A percentile compares a stretch with the other conserved stretches of the same genome.
phyloP scores from a whole-genome alignment of 2,888 invertebrate species.

The Phyto melanocephala region DNA sequence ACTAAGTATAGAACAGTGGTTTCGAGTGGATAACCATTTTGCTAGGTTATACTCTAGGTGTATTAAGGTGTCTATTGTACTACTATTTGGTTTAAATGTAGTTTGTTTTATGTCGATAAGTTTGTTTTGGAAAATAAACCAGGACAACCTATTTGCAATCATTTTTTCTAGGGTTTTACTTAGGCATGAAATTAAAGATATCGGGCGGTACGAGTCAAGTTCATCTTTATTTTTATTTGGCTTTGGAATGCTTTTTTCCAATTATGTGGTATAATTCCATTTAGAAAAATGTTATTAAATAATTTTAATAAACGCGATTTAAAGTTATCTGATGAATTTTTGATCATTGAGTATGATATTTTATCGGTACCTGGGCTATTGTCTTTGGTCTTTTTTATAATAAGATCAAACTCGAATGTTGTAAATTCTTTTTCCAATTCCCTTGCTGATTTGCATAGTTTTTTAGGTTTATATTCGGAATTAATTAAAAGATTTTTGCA shows the following conservation, averaged over 20 bases:
- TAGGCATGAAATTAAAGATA: neutral
- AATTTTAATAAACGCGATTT: neutral
- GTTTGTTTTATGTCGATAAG: neutral
- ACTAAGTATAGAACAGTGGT: neutral
- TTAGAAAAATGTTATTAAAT: neutral
- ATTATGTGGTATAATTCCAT: neutral
- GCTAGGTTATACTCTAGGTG: neutral
- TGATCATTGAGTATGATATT: neutral
- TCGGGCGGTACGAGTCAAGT: neutral
- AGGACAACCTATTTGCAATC: neutral
- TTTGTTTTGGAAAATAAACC: slow-evolving; percentile 4
- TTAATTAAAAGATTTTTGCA: neutral
- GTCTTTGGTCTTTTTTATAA: neutral
- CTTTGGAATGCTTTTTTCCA: neutral
- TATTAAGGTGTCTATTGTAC: neutral
- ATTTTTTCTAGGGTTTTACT: too few species aligned
- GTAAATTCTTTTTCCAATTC: neutral
- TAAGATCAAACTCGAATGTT: neutral
- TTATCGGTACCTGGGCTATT: neutral
- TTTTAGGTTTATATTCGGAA: too few species aligned
- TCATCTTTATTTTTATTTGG: neutral
- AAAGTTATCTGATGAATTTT: neutral
- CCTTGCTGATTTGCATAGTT: neutral
- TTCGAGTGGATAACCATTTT: neutral
- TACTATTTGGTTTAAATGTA: neutral